Percentiles rank a stretch among this genome's conserved stretches.
These are phyloP conservation scores for Actinemys pallida DNA, from an alignment of 2,113 vertebrate species.

Conservation along the genomic window DNA sequence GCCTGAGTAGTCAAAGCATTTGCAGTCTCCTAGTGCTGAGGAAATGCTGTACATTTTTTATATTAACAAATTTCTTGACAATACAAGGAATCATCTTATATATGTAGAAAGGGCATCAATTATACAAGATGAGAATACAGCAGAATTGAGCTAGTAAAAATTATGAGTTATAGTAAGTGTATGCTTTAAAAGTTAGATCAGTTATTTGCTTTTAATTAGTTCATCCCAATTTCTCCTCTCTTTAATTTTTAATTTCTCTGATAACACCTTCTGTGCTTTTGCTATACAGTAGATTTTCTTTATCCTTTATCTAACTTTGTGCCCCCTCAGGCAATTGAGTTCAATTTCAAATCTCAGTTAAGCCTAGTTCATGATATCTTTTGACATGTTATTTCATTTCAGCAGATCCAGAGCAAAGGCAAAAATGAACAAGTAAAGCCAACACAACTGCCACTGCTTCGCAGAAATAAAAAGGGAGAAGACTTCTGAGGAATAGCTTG, in stretches of 20 bases:
- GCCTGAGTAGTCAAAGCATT: neutral
- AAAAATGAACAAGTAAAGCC: neutral
- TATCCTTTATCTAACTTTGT: neutral
- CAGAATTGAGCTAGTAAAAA: neutral
- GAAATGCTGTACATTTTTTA: neutral
- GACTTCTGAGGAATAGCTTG: neutral
- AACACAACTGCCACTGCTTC: neutral
- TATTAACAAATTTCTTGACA: neutral
- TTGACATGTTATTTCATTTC: neutral
- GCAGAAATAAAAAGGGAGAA: neutral
- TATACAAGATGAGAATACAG: neutral
- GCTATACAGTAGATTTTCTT: neutral
- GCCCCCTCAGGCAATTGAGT: neutral
- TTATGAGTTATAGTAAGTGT: neutral
- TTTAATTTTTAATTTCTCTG: neutral
- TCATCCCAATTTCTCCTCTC: neutral
- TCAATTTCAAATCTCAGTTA: neutral
- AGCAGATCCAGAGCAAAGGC: neutral
- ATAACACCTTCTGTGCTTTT: neutral
- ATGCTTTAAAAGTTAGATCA: neutral
- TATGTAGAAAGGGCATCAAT: rapidly evolving
- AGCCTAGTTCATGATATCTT: neutral
- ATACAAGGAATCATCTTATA: neutral
- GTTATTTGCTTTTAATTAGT: neutral
- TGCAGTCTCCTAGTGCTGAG: neutral